A percentile compares a stretch with the other conserved stretches of the same genome.
Conservation (phyloP, 2,888 invertebrate genomes). For the Leptopterna dolabrata region DNA sequence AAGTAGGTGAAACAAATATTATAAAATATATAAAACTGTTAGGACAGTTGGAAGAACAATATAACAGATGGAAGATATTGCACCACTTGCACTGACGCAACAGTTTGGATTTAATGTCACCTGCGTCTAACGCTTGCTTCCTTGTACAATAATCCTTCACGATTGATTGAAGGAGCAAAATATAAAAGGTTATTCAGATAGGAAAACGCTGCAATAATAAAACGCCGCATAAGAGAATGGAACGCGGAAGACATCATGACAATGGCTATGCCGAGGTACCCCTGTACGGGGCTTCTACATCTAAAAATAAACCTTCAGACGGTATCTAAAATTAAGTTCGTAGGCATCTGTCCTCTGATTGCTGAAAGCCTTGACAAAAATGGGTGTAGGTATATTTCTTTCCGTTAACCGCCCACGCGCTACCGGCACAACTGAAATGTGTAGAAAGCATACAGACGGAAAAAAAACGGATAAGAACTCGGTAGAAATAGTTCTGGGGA, state of each 20-base stretch:
- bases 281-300: not conserved
- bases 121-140: not conserved
- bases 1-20: too few relatives aligned
- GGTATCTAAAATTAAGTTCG: conserved; percentile 31
- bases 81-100: too few relatives aligned
- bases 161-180: not conserved
- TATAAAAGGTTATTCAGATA: not conserved
- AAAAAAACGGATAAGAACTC: not conserved
- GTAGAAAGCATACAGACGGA: not conserved
- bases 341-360: conserved; percentile 38
- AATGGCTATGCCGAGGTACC: not conserved
- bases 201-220: not conserved
- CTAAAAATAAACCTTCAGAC: conserved; percentile 33
- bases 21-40: too few relatives aligned
- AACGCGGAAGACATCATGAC: conserved; percentile 9
- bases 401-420: not conserved
- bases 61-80: too few relatives aligned
- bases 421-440: not conserved
- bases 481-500: not conserved
- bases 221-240: not conserved
- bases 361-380: conserved; percentile 47
- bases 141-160: not conserved
- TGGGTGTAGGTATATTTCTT: not conserved
- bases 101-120: not conserved
- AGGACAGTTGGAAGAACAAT: too few relatives aligned